These are phyloP conservation scores for Drosophila ficusphila DNA, from an alignment of 1,140 invertebrate species.

Conservation along the genomic window DNA sequence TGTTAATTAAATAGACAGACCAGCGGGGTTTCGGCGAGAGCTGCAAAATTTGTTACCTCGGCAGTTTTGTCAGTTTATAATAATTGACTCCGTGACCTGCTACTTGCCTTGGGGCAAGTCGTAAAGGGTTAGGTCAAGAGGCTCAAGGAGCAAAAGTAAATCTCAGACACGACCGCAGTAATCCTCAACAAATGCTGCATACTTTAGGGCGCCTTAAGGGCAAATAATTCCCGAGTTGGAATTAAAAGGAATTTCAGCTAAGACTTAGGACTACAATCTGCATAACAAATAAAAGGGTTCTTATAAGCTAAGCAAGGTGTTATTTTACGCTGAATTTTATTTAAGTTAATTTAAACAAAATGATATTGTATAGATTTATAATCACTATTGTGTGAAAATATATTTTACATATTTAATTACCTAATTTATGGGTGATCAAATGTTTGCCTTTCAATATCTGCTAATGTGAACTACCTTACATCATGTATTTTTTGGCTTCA, in stretches of 20 bases:
- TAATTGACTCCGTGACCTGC: constrained; percentile 65
- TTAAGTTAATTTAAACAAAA: too few relatives aligned
- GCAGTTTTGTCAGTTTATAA: constrained; percentile 67
- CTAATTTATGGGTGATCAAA: too few relatives aligned
- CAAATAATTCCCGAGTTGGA: not conserved
- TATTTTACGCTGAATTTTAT: too few relatives aligned
- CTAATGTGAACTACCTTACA: too few relatives aligned
- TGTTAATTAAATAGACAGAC: constrained; percentile 71
- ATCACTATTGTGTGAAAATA: too few relatives aligned
- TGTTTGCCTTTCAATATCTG: too few relatives aligned
- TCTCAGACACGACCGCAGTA: constrained; percentile 43
- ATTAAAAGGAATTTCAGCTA: not conserved
- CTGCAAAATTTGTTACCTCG: constrained; percentile 48
- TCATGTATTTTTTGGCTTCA: too few relatives aligned
- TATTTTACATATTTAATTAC: too few relatives aligned
- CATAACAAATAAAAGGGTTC: too few relatives aligned
- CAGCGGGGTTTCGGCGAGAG: constrained; percentile 6
- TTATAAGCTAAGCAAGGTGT: too few relatives aligned
- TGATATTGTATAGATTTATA: too few relatives aligned
- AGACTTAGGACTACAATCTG: not conserved
- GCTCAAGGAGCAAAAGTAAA: constrained; percentile 18
- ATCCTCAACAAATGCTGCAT: constrained; percentile 42
- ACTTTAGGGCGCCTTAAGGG: constrained; percentile 16
- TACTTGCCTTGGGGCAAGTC: not conserved
- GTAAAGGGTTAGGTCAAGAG: constrained; percentile 29